Base-by-base conservation (phyloP, 2,113 vertebrate genomes). In the Elanus axillaris region DNA sequence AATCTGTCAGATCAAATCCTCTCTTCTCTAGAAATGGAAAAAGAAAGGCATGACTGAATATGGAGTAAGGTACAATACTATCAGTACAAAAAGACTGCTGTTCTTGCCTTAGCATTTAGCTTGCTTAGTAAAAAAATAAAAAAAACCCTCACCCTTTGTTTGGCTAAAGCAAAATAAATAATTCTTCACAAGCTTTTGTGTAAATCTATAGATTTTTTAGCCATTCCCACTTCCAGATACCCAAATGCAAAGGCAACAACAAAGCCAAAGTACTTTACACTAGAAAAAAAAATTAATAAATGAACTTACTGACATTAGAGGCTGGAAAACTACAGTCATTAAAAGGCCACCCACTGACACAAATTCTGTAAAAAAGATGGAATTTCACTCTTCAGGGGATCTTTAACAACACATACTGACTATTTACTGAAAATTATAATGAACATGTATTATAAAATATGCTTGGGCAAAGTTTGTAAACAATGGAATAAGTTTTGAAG, bases 271-370 rank as follows among this genome's bases (percentile, higher is more conserved):
- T 47, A 59, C 23, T 82, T 93, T 78, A 47, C 18, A 62, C 29
- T 29, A 69, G 21, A 78, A 96, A 93, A 66, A 66, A 55, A 55
- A 3, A 0, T 20, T 45, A 69, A 64, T 32, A 74, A 93, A 92
- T 6, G 2, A 59, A 82, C 9, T 76, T 78, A 13, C 34, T 94
- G 55, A 45, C 36, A 73, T 77, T 58, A 48, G 13, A 71, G 55
- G 18, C 16, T 64, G 23, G 58, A 84, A 96, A 92, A 60, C 31
- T 74, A 17, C 11, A 85, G 36, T 80, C 60, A 64, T 90, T 93
- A 91, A 80, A 91, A 79, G 43, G 16, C 34, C 43, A 80, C 16
- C 17, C 34, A 88, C 67, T 71, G 66, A 71, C 58, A 69, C 5
- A 86, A 88, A 58, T 90, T 91, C 40, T 62, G 22, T 71, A 79